Percentiles rank a stretch among this genome's conserved stretches.
Conservation (phyloP, 2,888 invertebrate genomes). For the Merodon equestris region DNA sequence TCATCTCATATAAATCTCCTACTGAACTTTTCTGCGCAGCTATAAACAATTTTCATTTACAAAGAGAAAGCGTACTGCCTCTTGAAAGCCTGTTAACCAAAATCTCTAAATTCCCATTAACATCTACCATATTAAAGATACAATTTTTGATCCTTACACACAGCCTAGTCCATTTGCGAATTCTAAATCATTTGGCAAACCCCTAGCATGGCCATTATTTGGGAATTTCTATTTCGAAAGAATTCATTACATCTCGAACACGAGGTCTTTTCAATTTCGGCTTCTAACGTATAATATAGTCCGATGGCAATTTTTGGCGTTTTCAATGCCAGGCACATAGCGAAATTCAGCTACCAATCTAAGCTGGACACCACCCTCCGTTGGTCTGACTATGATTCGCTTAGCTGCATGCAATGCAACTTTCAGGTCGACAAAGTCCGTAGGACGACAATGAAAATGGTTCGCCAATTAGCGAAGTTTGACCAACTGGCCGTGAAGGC, state of each 20-base stretch:
- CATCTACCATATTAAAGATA: too few relatives aligned
- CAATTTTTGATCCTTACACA: too few relatives aligned
- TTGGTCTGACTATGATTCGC: slow-evolving; percentile 23
- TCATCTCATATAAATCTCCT: too few relatives aligned
- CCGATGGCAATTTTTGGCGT: slow-evolving; percentile 23
- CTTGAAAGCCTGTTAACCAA: too few relatives aligned
- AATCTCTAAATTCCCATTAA: too few relatives aligned
- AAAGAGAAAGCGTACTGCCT: too few relatives aligned
- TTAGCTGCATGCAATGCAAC: slow-evolving; percentile 15
- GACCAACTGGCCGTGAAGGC: slow-evolving; percentile 45
- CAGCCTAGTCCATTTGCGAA: background rate
- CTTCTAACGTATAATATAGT: slow-evolving; percentile 6
- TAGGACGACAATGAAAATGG: slow-evolving; percentile 50
- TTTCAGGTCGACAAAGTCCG: slow-evolving; percentile 33
- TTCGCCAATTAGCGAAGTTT: slow-evolving; percentile 57
- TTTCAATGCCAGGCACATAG: slow-evolving; percentile 19
- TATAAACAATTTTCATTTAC: too few relatives aligned
- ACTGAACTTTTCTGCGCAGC: too few relatives aligned
- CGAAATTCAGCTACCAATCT: slow-evolving; percentile 41
- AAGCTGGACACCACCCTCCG: slow-evolving; percentile 12
- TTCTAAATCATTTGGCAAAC: slow-evolving; percentile 21
- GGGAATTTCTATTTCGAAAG: slow-evolving; percentile 28
- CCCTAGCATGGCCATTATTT: slow-evolving; percentile 11
- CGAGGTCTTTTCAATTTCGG: slow-evolving; percentile 25
- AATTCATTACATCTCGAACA: slow-evolving; percentile 25